These are phyloP conservation scores for Acridotheres tristis DNA, from an alignment of 2,797 vertebrate genomes.

Conservation along the genomic window DNA sequence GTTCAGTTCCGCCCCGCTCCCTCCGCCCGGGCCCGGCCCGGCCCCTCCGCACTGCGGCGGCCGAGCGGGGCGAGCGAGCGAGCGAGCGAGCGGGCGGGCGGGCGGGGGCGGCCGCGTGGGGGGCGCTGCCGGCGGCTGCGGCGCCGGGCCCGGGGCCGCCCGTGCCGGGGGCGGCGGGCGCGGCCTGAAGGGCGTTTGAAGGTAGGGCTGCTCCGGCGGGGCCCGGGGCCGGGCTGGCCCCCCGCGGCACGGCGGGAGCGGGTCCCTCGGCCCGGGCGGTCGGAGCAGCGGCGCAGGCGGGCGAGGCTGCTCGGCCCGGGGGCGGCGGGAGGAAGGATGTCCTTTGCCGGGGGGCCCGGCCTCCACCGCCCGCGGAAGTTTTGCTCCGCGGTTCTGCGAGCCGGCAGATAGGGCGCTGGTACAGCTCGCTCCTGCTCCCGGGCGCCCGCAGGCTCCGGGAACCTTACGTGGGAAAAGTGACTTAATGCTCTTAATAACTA, in stretches of 20 bases:
- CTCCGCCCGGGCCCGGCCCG: background rate
- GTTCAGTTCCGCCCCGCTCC: background rate
- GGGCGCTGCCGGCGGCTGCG: background rate
- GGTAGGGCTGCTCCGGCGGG: background rate
- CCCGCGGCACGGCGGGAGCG: background rate
- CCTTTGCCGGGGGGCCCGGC: background rate
- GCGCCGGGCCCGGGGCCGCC: background rate
- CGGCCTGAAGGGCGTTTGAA: background rate
- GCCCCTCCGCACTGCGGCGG: constrained; percentile 24
- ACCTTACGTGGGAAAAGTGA: background rate
- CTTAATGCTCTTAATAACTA: background rate
- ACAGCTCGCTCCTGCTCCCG: background rate
- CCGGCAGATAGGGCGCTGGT: background rate
- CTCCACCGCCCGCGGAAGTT: background rate
- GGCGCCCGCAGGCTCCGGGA: background rate
- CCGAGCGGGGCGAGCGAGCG: background rate
- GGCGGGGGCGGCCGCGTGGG: background rate
- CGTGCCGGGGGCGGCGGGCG: background rate
- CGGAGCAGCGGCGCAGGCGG: background rate
- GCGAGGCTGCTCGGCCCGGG: background rate
- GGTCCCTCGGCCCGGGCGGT: background rate
- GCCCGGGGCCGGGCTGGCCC: background rate
- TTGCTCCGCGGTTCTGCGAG: background rate
- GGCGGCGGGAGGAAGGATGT: background rate
- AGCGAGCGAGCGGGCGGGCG: background rate